phyloP scores from a whole-genome alignment of 2,113 vertebrate species.

The Psittacus erithacus region DNA sequence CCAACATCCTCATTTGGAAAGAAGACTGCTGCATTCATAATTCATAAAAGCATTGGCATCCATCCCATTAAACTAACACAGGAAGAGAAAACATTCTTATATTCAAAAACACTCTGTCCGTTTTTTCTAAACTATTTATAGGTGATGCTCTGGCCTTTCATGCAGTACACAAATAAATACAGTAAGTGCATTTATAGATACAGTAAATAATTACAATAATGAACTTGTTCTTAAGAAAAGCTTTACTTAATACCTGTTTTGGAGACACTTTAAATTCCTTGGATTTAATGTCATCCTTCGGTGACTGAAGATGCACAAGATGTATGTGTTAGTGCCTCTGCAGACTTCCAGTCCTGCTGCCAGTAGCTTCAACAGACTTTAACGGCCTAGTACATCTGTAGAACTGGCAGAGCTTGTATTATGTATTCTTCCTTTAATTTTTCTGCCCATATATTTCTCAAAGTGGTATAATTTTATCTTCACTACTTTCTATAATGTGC shows the following conservation, averaged over 20 bases:
- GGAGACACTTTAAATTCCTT: not conserved
- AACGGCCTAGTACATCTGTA: not conserved
- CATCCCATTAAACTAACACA: conserved; percentile 56
- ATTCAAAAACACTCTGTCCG: conserved; percentile 24
- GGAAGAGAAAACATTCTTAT: conserved; percentile 57
- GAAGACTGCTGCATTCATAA: conserved; percentile 67
- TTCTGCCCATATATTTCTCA: not conserved
- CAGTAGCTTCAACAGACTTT: not conserved
- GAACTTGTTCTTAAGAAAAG: not conserved
- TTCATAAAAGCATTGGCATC: conserved; percentile 71
- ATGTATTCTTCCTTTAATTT: not conserved
- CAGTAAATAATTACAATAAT: not conserved
- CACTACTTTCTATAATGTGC: not conserved
- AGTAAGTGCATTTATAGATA: not conserved
- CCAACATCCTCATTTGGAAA: conserved; percentile 72
- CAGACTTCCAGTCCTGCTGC: not conserved
- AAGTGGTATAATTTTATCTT: not conserved
- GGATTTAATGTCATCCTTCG: not conserved
- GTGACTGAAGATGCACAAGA: not conserved
- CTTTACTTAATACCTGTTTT: not conserved
- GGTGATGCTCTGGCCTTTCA: not conserved
- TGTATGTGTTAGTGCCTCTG: not conserved
- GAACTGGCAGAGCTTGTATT: not conserved
- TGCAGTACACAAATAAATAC: not conserved
- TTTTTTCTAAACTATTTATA: conserved; percentile 41